Evolutionary conservation across 37 sponge, comb jelly and placozoan species (phyloP).

Genomic region (Halichondria panicea): DNA sequence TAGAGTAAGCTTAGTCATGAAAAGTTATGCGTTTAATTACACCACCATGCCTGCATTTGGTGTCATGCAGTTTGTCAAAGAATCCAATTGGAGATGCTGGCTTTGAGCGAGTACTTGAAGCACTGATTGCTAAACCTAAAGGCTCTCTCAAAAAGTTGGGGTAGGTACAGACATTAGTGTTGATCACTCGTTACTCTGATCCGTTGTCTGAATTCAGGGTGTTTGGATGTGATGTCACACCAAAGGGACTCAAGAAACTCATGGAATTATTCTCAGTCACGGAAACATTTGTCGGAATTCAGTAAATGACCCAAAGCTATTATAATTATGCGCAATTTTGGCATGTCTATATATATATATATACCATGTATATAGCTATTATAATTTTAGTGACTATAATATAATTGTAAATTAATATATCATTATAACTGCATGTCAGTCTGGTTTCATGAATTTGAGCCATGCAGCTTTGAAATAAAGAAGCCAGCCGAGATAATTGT

Average conservation of each 20-base stretch:
- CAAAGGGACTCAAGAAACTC: not conserved
- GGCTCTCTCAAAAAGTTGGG: conserved; percentile 19
- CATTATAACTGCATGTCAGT: too few relatives aligned
- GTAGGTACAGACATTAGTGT: too few relatives aligned
- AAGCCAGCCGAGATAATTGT: too few relatives aligned
- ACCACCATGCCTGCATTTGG: too few relatives aligned
- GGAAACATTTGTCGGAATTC: not conserved
- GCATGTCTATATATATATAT: not conserved
- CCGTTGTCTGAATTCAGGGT: too few relatives aligned
- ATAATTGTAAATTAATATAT: too few relatives aligned
- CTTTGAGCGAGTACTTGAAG: conserved; percentile 13
- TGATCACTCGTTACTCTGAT: too few relatives aligned
- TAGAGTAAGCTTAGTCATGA: conserved; percentile 45
- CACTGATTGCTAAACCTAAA: conserved; percentile 23
- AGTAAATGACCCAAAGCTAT: conserved; percentile 7
- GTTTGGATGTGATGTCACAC: conserved; percentile 10
- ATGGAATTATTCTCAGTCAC: not conserved
- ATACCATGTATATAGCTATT: too few relatives aligned
- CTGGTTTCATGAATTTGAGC: too few relatives aligned
- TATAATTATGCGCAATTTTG: not conserved
- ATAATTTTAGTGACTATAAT: too few relatives aligned
- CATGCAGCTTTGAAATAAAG: too few relatives aligned
- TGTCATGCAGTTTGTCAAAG: conserved; percentile 21
- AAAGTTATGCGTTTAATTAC: too few relatives aligned
- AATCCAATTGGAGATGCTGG: conserved; percentile 46